phyloP scores from a whole-genome alignment of 2,797 vertebrate genomes.

The Mormyrus hasselquistii region DNA sequence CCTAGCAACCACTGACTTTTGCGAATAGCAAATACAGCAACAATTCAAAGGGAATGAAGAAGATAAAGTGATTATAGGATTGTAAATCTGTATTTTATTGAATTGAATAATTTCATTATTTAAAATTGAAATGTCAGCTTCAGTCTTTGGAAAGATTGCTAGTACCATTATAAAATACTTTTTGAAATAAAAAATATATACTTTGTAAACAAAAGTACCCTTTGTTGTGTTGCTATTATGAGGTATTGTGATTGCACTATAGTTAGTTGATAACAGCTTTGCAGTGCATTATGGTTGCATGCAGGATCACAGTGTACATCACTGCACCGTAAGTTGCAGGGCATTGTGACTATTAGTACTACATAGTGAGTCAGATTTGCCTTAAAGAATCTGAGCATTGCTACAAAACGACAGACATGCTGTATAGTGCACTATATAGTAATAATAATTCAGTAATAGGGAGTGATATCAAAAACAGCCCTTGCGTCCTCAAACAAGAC shows the following conservation, averaged over 20 bases:
- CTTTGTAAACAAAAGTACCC: neutral
- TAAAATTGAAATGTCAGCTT: neutral
- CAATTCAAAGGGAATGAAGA: neutral
- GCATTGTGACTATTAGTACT: neutral
- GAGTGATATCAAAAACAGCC: neutral
- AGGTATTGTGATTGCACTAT: neutral
- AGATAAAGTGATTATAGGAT: neutral
- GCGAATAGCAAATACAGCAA: neutral
- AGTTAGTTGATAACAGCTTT: neutral
- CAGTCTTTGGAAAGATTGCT: neutral
- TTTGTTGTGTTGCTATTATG: neutral
- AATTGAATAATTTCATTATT: neutral
- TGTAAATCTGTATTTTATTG: neutral
- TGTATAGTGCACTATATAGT: neutral
- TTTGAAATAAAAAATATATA: neutral
- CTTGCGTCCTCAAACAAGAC: neutral
- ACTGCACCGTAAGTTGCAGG: neutral
- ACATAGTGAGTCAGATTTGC: neutral
- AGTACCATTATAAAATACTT: neutral
- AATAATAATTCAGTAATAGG: neutral
- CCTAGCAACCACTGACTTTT: neutral
- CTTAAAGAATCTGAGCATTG: neutral
- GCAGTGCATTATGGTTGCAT: neutral
- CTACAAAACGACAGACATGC: neutral
- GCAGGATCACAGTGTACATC: neutral